Base-by-base conservation (phyloP, 2,888 invertebrate genomes). In the Drosophila vallismaia region DNA sequence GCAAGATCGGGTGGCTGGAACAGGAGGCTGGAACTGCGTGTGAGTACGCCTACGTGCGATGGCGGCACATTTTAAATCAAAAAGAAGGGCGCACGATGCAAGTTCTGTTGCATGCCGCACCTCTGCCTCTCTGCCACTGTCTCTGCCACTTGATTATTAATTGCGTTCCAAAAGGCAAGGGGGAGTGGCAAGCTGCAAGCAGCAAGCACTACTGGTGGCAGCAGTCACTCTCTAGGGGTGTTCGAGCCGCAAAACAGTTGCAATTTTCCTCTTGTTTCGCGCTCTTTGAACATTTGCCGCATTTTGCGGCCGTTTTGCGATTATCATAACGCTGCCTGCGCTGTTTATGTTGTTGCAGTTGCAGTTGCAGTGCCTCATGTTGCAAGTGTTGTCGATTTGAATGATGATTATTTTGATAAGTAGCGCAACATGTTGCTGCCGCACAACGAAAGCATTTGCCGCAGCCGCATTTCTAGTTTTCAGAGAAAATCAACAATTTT, bases 11-110 rank as follows among this genome's bases (percentile, higher is more conserved):
- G 28, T 26, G 45, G 40, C 26, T 52, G 10, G 40, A 26, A 19
- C 33, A 14, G 31, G 29, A 10, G 12, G 48, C 44, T 14, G 49
- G n/a, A 54, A 54, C 79, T 73, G 80, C 80, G 78, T 80, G 77
- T 82, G 77, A 77, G 77, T 77, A 83, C 81, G 83, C 81, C 81
- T 81, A 81, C 81, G 81, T 81, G 78, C 74, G 69, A 66, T 74
- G 69, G 76, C 84, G 82, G 82, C 82, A 79, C 84, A 84, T 83
- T 83, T 83, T 84, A 84, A 83, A 83, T 83, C 82, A 83, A 84
- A 82, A 81, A 79, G 80, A 84, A 86, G 86, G 81, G 80, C 85
- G 82, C 80, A 80, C 78, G 71, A 79, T 56, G 68, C 67, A 66
- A 60, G 45, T 44, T 31, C 31, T 38, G 62, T n/a, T n/a, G 49